These are phyloP conservation scores for Tauraco erythrolophus DNA, from an alignment of 2,113 vertebrate genomes.

Conservation along the genomic window DNA sequence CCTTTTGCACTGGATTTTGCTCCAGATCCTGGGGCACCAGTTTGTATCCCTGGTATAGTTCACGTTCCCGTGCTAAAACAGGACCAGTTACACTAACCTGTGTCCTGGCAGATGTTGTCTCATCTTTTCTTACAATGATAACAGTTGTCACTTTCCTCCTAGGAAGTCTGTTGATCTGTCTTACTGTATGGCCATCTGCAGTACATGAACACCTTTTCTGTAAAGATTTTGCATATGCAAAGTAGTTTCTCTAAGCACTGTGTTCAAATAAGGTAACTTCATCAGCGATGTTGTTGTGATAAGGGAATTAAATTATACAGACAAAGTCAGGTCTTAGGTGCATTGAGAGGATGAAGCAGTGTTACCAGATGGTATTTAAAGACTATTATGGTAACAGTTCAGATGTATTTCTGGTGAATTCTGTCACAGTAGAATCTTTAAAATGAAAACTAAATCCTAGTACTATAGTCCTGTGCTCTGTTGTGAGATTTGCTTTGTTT, in stretches of 20 bases:
- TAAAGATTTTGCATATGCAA: not conserved
- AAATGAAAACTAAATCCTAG: not conserved
- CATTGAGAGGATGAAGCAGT: not conserved
- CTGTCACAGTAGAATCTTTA: not conserved
- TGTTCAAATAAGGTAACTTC: not conserved
- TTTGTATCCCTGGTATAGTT: not conserved
- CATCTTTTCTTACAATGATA: not conserved
- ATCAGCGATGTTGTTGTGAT: not conserved
- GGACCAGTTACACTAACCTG: not conserved
- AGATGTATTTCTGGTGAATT: not conserved
- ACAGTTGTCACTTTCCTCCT: not conserved
- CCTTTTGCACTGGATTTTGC: not conserved
- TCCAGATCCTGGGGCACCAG: not conserved
- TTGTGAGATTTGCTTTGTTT: not conserved
- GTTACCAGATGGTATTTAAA: not conserved
- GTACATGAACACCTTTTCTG: not conserved
- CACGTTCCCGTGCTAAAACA: not conserved
- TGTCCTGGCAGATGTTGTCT: not conserved
- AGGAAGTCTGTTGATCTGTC: not conserved
- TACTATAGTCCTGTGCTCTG: not conserved
- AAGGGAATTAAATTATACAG: not conserved
- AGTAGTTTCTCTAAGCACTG: not conserved
- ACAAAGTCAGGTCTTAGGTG: not conserved
- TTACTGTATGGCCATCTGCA: not conserved
- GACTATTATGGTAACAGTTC: not conserved